A percentile compares a stretch with the other conserved stretches of the same genome.
These are phyloP conservation scores for Homalodisca vitripennis DNA, from an alignment of 1,140 invertebrate species.

Conservation along the genomic window DNA sequence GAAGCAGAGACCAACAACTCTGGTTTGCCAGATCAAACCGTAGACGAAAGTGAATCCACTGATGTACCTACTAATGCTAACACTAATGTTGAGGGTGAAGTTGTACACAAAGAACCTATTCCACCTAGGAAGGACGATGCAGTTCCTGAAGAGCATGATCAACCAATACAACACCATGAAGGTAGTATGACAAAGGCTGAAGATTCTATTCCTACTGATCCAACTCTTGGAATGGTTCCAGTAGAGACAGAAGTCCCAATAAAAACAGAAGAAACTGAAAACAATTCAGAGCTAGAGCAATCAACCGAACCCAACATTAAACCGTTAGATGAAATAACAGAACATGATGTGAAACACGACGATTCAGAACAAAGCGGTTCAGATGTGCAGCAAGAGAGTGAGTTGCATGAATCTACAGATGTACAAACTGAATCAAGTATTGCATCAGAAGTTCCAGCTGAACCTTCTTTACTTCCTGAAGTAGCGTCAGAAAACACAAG, in stretches of 20 bases:
- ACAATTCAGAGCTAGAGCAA: too few relatives aligned
- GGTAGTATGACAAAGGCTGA: constrained; percentile 17
- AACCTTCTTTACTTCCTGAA: neutral
- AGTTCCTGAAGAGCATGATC: constrained; percentile 12
- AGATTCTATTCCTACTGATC: constrained; percentile 5
- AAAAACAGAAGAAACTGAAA: too few relatives aligned
- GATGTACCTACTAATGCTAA: neutral
- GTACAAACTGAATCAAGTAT: constrained; percentile 22
- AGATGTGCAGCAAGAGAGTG: constrained; percentile 36
- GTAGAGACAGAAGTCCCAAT: constrained; percentile 40
- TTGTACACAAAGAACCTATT: neutral
- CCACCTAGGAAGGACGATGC: constrained; percentile 9
- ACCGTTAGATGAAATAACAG: constrained; percentile 34
- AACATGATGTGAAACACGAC: constrained; percentile 38
- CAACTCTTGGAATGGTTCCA: constrained; percentile 22
- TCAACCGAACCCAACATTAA: too few relatives aligned
- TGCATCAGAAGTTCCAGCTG: constrained; percentile 36
- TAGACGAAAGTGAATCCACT: neutral
- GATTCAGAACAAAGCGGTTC: constrained; percentile 22
- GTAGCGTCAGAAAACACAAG: neutral
- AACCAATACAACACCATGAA: constrained; percentile 5
- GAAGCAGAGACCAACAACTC: neutral
- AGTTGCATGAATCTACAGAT: constrained; percentile 31
- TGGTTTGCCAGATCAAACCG: neutral
- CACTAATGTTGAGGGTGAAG: neutral